Evolutionary conservation across 2,113 vertebrate genomes (phyloP), one percentile per base, ranked within the genome.

Genomic region (Galeopterus variegatus): DNA sequence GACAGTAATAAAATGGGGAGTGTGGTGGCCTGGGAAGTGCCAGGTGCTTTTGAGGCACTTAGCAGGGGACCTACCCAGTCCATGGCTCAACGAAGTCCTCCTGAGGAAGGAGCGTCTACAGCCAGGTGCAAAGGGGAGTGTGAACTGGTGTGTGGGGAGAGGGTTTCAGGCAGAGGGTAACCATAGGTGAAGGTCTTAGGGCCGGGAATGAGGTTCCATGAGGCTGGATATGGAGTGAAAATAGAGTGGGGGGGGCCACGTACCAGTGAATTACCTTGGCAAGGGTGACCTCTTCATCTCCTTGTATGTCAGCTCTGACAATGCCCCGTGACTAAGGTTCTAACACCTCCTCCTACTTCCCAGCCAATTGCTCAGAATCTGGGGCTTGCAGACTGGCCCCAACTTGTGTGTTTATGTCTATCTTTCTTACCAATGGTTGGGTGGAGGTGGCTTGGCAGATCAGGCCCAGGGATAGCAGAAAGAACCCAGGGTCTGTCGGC

Each of bases 181-280:
- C 18, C 14, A 5, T 3, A 83, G 48, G 13, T 3, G 24, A 26
- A 21, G 24, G 36, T 8, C 54, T 33, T 52, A 6, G 72, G 75
- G 26, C 31, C n/a, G 28, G 19, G 23, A 79, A 14, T 1, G 2
- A 77, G 72, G 33, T 23, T 76, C 50, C 6, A 0, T 23, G 8
- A 26, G 31, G 21, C 5, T 0, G 26, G 52, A 4, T 11, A 17
- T 12, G 89, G 80, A 54, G n/a, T 58, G 26, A n/a, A 65, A 60
- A 33, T 14, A 41, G 8, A 7, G 0, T 1, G 0, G 26, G 41
- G 41, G 79, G 23, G 26, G 58, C 64, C 19, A 3, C 5, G 9
- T 3, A 6, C 33, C 50, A 28, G 64, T 50, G 26, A 33, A 10
- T 17, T 14, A 45, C 50, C 26, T 67, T 5, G 11, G 10, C 81